phyloP scores from a whole-genome alignment of 2,113 vertebrate species.

The Carollia perspicillata region DNA sequence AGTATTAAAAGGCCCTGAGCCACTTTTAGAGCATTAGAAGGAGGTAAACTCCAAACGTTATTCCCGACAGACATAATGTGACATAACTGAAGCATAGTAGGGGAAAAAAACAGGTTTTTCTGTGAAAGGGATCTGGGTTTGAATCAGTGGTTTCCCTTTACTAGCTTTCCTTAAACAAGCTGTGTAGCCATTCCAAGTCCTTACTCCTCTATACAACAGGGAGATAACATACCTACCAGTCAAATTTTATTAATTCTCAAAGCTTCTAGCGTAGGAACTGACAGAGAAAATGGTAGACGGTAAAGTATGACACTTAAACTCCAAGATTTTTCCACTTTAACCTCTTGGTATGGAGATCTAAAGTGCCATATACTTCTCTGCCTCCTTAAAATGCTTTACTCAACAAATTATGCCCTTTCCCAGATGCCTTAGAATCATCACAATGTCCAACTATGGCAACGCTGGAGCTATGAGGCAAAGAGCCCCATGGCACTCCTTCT shows the following conservation, averaged over 20 bases:
- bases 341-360: background rate
- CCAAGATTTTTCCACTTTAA: background rate
- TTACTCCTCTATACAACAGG: background rate
- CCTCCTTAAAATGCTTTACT: background rate
- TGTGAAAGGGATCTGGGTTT: background rate
- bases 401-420: background rate
- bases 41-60: background rate
- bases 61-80: background rate
- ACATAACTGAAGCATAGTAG: background rate
- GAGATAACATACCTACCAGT: background rate
- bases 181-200: background rate
- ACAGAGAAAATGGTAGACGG: background rate
- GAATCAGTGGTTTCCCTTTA: background rate
- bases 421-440: background rate
- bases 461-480: background rate
- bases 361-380: background rate
- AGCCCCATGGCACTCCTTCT: background rate
- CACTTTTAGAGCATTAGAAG: background rate
- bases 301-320: background rate
- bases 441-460: background rate
- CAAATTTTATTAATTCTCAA: background rate
- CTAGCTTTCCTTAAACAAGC: background rate
- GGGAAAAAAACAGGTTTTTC: background rate
- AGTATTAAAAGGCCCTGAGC: background rate
- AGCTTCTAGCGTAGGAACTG: background rate